Evolutionary conservation across 1,140 invertebrate genomes (phyloP).

Genomic region (Ridgeia piscesae): DNA sequence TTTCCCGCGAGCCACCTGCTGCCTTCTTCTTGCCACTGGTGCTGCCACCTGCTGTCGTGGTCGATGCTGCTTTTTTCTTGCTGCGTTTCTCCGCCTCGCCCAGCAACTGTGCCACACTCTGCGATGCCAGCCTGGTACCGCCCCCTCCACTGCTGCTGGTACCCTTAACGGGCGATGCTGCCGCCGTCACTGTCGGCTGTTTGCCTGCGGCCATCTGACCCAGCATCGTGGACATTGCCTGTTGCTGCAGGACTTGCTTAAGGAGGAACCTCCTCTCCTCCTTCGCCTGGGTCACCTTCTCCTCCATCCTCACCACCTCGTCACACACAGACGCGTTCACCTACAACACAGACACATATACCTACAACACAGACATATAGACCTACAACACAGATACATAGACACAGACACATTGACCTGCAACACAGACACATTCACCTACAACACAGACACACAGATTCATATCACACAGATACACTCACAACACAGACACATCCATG

Average conservation of each 20-base stretch:
- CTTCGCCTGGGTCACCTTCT: constrained; percentile 72
- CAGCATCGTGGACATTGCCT: not conserved
- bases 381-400: too few species aligned
- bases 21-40: constrained; percentile 14
- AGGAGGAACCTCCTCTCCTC: constrained; percentile 71
- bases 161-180: not conserved
- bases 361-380: too few species aligned
- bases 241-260: constrained; percentile 18
- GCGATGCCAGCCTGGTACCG: constrained; percentile 1
- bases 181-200: not conserved
- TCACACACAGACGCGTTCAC: constrained; percentile 65
- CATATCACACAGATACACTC: too few species aligned
- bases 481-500: too few species aligned
- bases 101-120: constrained; percentile 26
- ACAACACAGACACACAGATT: not conserved
- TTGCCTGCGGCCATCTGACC: not conserved
- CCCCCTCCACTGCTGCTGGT: too few species aligned
- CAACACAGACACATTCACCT: constrained; percentile 56
- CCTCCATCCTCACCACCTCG: constrained; percentile 76
- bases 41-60: not conserved
- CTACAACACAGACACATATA: not conserved
- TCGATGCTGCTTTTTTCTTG: constrained; percentile 15
- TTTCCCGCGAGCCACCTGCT: not conserved
- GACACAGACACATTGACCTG: too few species aligned
- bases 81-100: constrained; percentile 24